Evolutionary conservation across 2,113 vertebrate species (phyloP), one percentile per base, ranked within the genome.

Genomic region (Stigmatopora nigra): DNA sequence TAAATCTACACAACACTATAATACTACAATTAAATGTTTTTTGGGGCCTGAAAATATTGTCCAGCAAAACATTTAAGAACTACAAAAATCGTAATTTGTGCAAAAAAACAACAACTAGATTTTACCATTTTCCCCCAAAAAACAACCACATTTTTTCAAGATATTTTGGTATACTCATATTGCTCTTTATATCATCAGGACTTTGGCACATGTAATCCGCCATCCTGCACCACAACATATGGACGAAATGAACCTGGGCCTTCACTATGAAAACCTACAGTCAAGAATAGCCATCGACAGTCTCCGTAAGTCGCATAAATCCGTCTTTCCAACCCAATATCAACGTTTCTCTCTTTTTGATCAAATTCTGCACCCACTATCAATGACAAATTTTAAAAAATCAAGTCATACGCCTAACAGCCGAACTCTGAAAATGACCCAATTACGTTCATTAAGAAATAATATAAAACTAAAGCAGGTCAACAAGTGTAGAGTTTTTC

Each of bases 151-250:
- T 41, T 41, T 41, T 38, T 41, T 53, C 19, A 12, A 19, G 7
- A 7, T 25, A 2, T 16, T 13, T 31, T 56, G 14, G 22, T 20
- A 31, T 31, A 25, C 25, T 55, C 14, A 45, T 20, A 61, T 46
- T 17, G 17, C 35, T 0, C 16, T 4, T 14, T 48, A 0, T 49
- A 4, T 16, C 14, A 49, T 22, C 80, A 99, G 96, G 86, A 93
- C 94, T 82, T 93, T 98, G 71, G 95, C 95, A 48, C 94, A 97
- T 61, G 96, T 96, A 68, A 96, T 98, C 92, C 90, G 94, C 65
- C 95, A 95, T 78, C 93, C 93, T 62, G 92, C 93, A 71, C 91
- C 93, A 47, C 90, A 96, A 76, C 92, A 91, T 5, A 87, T 90
- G 86, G 94, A 97, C 64, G 93, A 92, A 79, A 91, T 95, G 8